These are phyloP conservation scores for Drosophila gaucha DNA, from an alignment of 2,888 invertebrate genomes.

Conservation along the genomic window DNA sequence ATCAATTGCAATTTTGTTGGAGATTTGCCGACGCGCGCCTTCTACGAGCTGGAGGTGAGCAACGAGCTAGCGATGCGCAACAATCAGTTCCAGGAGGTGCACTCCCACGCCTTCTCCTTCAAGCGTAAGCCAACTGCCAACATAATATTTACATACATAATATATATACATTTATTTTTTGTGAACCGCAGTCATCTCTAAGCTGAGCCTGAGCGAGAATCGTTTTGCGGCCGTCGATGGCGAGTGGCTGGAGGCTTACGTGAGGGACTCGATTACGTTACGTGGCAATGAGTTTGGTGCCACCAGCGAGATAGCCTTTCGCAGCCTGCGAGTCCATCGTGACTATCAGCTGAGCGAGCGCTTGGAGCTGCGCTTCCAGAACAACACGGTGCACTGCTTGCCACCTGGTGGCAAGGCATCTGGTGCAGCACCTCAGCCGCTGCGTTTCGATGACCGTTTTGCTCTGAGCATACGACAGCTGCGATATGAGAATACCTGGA, in stretches of 20 bases:
- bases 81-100: constrained; percentile 87
- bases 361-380: constrained; percentile 82
- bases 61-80: constrained; percentile 88
- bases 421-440: constrained; percentile 57
- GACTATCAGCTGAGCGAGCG: constrained; percentile 81
- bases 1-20: constrained; percentile 87
- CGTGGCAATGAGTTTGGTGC: constrained; percentile 81
- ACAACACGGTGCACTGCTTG: constrained; percentile 78
- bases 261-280: constrained; percentile 79
- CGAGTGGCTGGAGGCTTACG: constrained; percentile 82
- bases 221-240: constrained; percentile 79
- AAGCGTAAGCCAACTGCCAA: constrained; percentile 73
- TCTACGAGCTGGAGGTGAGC: constrained; percentile 90
- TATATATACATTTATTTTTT: neutral
- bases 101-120: constrained; percentile 89
- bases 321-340: constrained; percentile 80
- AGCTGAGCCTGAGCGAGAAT: constrained; percentile 81
- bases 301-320: constrained; percentile 82
- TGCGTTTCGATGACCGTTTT: constrained; percentile 80
- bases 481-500: constrained; percentile 75
- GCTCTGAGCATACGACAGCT: constrained; percentile 79
- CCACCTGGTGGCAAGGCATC: constrained; percentile 3
- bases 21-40: constrained; percentile 88
- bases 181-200: constrained; percentile 71
- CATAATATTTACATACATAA: neutral